These are phyloP conservation scores for Platyura marginata DNA, from an alignment of 1,140 invertebrate species.

Conservation along the genomic window DNA sequence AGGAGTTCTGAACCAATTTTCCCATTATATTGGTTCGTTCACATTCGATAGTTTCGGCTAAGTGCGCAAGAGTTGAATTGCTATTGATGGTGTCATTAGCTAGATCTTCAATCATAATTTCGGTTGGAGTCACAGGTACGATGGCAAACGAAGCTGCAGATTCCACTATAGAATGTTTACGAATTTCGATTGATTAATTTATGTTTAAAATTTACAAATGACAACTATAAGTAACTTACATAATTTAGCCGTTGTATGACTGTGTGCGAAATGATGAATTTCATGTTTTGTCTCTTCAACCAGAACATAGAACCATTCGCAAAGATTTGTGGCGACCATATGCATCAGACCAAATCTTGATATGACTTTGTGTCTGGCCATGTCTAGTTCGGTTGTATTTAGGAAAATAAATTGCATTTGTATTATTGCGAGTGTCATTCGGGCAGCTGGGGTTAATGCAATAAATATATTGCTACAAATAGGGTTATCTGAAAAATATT, in stretches of 20 bases:
- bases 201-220: too few relatives aligned
- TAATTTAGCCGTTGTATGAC: neutral
- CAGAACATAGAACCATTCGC: constrained; percentile 77
- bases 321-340: constrained; percentile 77
- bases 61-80: too few relatives aligned
- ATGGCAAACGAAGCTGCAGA: too few relatives aligned
- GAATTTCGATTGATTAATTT: too few relatives aligned
- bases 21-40: constrained; percentile 26
- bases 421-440: constrained; percentile 77
- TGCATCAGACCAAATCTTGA: constrained; percentile 87
- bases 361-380: constrained; percentile 75
- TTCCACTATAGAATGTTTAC: too few relatives aligned
- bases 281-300: constrained; percentile 64
- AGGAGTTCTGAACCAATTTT: constrained; percentile 57
- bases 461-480: constrained; percentile 55
- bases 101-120: too few relatives aligned
- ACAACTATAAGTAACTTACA: too few relatives aligned
- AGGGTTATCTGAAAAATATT: constrained; percentile 21
- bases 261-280: constrained; percentile 33
- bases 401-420: constrained; percentile 80
- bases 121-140: too few relatives aligned
- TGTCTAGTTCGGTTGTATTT: constrained; percentile 36
- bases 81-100: too few relatives aligned
- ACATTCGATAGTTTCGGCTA: too few relatives aligned
- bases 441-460: constrained; percentile 57